Percentiles rank a stretch among this genome's conserved stretches.
Conservation (phyloP, 2,797 vertebrate genomes). For the Fistularia commersonii region DNA sequence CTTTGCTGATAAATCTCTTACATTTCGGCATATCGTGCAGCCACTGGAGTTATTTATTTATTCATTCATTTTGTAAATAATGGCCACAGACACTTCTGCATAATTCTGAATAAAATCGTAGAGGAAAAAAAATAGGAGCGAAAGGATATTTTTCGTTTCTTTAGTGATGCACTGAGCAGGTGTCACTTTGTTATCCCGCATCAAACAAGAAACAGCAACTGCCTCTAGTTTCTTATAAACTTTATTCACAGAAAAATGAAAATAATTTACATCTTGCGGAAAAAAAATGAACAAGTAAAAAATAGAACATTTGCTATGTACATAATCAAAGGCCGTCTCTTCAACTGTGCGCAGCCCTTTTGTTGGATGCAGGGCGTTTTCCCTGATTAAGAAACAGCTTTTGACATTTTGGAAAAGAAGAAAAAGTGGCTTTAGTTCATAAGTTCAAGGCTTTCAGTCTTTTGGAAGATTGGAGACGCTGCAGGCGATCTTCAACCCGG, state of each 20-base stretch:
- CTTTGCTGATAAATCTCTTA: background rate
- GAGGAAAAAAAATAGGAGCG: too few relatives aligned
- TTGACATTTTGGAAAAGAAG: slow-evolving; percentile 5
- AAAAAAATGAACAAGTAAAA: slow-evolving; percentile 15
- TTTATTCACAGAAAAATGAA: slow-evolving; percentile 60
- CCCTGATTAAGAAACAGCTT: slow-evolving; percentile 55
- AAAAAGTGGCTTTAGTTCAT: slow-evolving; percentile 38
- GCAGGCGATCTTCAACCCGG: background rate
- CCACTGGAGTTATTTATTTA: slow-evolving; percentile 1
- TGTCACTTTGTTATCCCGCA: background rate
- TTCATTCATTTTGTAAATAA: background rate
- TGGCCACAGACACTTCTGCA: background rate
- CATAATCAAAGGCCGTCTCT: slow-evolving; percentile 31
- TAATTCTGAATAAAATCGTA: too few relatives aligned
- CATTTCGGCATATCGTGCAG: slow-evolving; percentile 9
- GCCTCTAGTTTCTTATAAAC: slow-evolving; percentile 18
- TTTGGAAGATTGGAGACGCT: slow-evolving; percentile 12
- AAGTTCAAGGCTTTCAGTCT: slow-evolving; percentile 18
- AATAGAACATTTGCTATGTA: slow-evolving; percentile 37
- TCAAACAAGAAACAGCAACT: background rate
- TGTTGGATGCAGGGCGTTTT: slow-evolving; percentile 22
- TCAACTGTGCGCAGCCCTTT: slow-evolving; percentile 36
- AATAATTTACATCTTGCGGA: slow-evolving; percentile 40
- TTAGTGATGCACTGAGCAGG: background rate
- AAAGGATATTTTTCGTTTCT: background rate